A percentile compares a stretch with the other conserved stretches of the same genome.
Conservation (phyloP, 23 tunicate genomes). For the Styela clava region DNA sequence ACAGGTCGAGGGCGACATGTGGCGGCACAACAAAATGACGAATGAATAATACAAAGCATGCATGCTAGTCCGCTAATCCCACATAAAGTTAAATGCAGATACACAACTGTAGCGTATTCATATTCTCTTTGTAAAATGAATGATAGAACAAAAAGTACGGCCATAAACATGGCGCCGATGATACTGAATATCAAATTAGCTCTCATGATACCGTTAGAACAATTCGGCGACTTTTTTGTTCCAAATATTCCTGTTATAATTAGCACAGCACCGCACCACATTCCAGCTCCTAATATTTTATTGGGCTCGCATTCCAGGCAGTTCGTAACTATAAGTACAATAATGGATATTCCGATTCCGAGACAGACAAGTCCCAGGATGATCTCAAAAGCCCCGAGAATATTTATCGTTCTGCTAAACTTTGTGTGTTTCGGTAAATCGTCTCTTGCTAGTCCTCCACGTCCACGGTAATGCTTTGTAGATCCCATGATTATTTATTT, state of each 20-base stretch:
- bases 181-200: background rate
- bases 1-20: constrained; percentile 16
- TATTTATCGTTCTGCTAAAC: background rate
- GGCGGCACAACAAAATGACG: background rate
- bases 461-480: background rate
- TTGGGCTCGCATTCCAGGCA: background rate
- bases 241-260: constrained; percentile 18
- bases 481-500: background rate
- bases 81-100: background rate
- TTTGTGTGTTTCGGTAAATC: background rate
- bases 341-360: background rate
- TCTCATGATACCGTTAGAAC: background rate
- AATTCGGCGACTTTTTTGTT: background rate
- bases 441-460: background rate
- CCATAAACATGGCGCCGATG: background rate
- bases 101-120: background rate
- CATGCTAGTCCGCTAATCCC: background rate
- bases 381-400: background rate
- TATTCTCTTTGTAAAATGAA: background rate
- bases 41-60: background rate
- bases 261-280: background rate
- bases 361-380: background rate
- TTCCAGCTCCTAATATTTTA: background rate
- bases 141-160: background rate
- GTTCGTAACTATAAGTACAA: background rate